Percentiles rank a stretch among this genome's conserved stretches.
Evolutionary conservation across 2,888 invertebrate genomes (phyloP).

Genomic region (Dynastes grantii): DNA sequence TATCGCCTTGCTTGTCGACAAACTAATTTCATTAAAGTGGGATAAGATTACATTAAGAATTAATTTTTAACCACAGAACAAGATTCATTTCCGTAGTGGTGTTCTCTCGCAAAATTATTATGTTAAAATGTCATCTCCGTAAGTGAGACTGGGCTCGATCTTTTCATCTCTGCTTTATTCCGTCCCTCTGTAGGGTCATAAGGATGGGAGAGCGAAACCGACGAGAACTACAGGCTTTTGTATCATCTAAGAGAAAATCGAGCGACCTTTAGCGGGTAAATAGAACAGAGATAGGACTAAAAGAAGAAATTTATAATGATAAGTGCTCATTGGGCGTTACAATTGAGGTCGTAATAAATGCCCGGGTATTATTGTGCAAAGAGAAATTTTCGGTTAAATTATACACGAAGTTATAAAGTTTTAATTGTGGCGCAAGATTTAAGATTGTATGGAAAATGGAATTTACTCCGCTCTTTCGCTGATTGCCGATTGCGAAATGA

Average conservation of each 20-base stretch:
- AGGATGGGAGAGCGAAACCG: too few relatives aligned
- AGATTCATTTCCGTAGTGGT: too few relatives aligned
- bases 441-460: background rate
- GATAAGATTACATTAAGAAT: too few relatives aligned
- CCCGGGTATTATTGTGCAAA: background rate
- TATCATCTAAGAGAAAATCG: background rate
- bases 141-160: slow-evolving; percentile 1
- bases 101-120: background rate
- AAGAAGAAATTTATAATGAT: slow-evolving; percentile 3
- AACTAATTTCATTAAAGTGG: too few relatives aligned
- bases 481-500: slow-evolving; percentile 3
- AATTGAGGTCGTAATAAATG: slow-evolving; percentile 11
- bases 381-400: background rate
- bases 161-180: background rate
- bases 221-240: too few relatives aligned
- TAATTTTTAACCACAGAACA: too few relatives aligned
- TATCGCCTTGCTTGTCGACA: too few relatives aligned
- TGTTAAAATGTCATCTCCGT: slow-evolving; percentile 20
- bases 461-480: background rate
- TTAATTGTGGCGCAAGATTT: background rate
- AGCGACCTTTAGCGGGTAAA: background rate
- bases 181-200: too few relatives aligned
- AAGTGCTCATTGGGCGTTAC: slow-evolving; percentile 16
- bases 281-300: background rate
- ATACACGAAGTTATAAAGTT: background rate